phyloP scores from a whole-genome alignment of 2,797 vertebrate genomes.

The Myiotriccus ornatus region DNA sequence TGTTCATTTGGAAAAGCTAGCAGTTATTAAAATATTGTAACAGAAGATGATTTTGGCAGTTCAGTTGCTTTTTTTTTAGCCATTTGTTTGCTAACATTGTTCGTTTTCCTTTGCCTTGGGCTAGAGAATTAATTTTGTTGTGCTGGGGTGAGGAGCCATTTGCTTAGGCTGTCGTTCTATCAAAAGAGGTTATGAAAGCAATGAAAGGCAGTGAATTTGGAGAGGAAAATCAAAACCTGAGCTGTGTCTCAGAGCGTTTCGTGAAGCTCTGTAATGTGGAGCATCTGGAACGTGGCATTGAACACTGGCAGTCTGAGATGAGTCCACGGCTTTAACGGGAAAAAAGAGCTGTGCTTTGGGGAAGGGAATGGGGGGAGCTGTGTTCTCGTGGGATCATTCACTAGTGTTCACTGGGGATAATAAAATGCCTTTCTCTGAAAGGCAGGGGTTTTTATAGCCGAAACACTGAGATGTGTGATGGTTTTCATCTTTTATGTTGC shows the following conservation, averaged over 20 bases:
- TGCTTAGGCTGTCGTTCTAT: neutral
- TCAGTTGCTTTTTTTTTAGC: neutral
- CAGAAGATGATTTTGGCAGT: neutral
- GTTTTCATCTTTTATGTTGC: neutral
- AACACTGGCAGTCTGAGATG: neutral
- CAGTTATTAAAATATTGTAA: neutral
- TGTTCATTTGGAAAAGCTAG: conserved; percentile 10
- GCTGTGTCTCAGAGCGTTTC: neutral
- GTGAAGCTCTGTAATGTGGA: neutral
- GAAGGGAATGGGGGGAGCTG: neutral
- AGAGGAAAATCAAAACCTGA: neutral
- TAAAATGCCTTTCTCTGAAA: neutral
- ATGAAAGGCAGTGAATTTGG: neutral
- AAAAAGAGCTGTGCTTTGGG: neutral
- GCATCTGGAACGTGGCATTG: neutral
- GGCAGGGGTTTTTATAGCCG: neutral
- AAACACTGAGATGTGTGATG: accelerated
- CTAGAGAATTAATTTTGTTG: neutral
- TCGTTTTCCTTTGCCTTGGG: neutral
- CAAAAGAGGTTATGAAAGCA: neutral
- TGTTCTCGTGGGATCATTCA: neutral
- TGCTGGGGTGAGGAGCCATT: neutral
- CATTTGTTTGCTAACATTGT: neutral
- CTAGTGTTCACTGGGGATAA: accelerated
- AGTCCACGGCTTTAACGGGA: neutral